Percentiles rank a stretch among this genome's conserved stretches.
phyloP scores from a whole-genome alignment of 2,888 invertebrate species.

The Cabera pusaria region DNA sequence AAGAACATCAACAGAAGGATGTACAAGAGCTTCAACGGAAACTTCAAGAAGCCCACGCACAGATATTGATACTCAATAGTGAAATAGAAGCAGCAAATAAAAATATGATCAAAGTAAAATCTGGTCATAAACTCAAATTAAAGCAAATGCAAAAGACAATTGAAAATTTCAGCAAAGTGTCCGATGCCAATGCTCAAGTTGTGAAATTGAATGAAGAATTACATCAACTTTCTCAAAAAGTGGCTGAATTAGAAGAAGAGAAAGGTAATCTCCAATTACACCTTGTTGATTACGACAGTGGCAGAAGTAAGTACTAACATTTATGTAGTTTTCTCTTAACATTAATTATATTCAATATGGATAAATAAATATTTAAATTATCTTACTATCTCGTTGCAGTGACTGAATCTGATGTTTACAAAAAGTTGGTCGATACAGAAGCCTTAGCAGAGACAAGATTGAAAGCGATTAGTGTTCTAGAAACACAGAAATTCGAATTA shows the following conservation, averaged over 20 bases:
- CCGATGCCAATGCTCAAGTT: conserved; percentile 87
- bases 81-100: conserved; percentile 90
- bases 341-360: neutral
- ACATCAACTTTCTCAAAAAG: conserved; percentile 86
- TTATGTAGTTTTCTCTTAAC: too few species aligned
- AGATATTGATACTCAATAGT: conserved; percentile 83
- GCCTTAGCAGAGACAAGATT: conserved; percentile 79
- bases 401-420: conserved; percentile 77
- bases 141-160: conserved; percentile 91
- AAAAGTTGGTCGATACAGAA: conserved; percentile 74
- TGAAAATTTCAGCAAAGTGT: conserved; percentile 85
- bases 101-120: conserved; percentile 89
- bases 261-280: conserved; percentile 95
- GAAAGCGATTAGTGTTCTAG: conserved; percentile 83
- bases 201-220: conserved; percentile 85
- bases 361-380: too few species aligned
- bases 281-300: conserved; percentile 91
- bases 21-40: conserved; percentile 65
- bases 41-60: conserved; percentile 66
- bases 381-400: conserved; percentile 52
- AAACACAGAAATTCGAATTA: conserved; percentile 87
- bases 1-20: conserved; percentile 28
- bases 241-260: conserved; percentile 94
- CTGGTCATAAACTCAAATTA: conserved; percentile 87
- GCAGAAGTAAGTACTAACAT: conserved; percentile 82